A percentile compares a stretch with the other conserved stretches of the same genome.
Conservation (phyloP, 2,113 vertebrate species). For the Anguilla japonica region DNA sequence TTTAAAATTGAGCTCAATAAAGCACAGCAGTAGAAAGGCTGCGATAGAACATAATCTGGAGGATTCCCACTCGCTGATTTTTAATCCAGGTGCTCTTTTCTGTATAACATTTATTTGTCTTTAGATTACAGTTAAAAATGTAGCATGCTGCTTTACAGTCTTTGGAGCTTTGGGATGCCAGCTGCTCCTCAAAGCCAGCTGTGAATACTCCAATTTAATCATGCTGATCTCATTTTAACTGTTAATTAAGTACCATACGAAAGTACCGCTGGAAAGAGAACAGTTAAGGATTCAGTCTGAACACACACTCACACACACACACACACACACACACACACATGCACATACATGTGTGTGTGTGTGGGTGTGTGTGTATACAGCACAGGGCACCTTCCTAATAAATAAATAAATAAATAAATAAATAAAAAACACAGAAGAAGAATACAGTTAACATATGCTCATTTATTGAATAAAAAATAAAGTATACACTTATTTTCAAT, state of each 20-base stretch:
- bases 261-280: not conserved
- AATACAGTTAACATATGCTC: too few relatives aligned
- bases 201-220: slow-evolving; percentile 11
- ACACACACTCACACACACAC: not conserved
- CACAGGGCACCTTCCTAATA: too few relatives aligned
- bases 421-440: too few relatives aligned
- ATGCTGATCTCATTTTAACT: slow-evolving; percentile 8
- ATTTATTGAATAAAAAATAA: too few relatives aligned
- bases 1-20: not conserved
- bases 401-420: too few relatives aligned
- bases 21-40: not conserved
- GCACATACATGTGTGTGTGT: too few relatives aligned
- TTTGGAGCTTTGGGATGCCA: slow-evolving; percentile 1
- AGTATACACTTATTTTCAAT: too few relatives aligned
- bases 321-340: too few relatives aligned
- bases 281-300: not conserved
- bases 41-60: not conserved
- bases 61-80: not conserved
- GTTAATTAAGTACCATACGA: slow-evolving; percentile 8
- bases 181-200: not conserved
- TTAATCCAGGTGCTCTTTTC: not conserved
- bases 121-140: not conserved
- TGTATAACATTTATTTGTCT: slow-evolving; percentile 3
- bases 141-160: not conserved
- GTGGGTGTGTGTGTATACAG: too few relatives aligned